phyloP scores from a whole-genome alignment of 2,888 invertebrate genomes.

The Actias luna region DNA sequence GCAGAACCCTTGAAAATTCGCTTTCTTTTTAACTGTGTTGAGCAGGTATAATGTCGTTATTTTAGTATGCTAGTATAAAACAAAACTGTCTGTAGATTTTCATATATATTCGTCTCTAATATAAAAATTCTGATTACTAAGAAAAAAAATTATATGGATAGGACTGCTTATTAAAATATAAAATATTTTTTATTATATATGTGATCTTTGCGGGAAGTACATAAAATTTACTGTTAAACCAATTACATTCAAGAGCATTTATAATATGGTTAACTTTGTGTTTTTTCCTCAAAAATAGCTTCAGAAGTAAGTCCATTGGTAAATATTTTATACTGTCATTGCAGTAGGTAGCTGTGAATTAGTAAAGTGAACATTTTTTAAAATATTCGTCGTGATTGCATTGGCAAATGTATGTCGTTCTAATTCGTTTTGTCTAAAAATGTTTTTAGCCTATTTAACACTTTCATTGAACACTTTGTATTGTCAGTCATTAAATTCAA shows the following conservation, averaged over 20 bases:
- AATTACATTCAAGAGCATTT: background rate
- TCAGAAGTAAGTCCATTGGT: background rate
- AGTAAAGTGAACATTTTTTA: background rate
- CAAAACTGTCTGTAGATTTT: too few relatives aligned
- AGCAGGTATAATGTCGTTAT: too few relatives aligned
- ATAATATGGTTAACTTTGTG: background rate
- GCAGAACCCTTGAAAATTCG: too few relatives aligned
- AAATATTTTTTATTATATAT: too few relatives aligned
- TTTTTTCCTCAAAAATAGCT: background rate
- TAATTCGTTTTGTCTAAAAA: slow-evolving; percentile 37
- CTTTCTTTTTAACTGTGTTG: too few relatives aligned
- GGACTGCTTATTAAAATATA: too few relatives aligned
- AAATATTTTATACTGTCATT: background rate
- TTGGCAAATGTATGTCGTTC: slow-evolving; percentile 29
- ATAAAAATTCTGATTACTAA: too few relatives aligned
- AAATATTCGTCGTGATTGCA: slow-evolving; percentile 7
- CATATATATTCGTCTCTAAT: too few relatives aligned
- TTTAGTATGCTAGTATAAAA: too few relatives aligned
- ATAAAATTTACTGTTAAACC: too few relatives aligned
- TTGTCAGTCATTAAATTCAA: slow-evolving; percentile 12
- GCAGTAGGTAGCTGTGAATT: background rate
- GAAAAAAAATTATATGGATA: too few relatives aligned
- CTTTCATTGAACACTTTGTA: slow-evolving; percentile 21
- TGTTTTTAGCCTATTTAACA: slow-evolving; percentile 37
- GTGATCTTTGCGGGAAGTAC: too few relatives aligned